Conservation (phyloP, 2,888 invertebrate genomes). For the Sphaerophoria taeniata region DNA sequence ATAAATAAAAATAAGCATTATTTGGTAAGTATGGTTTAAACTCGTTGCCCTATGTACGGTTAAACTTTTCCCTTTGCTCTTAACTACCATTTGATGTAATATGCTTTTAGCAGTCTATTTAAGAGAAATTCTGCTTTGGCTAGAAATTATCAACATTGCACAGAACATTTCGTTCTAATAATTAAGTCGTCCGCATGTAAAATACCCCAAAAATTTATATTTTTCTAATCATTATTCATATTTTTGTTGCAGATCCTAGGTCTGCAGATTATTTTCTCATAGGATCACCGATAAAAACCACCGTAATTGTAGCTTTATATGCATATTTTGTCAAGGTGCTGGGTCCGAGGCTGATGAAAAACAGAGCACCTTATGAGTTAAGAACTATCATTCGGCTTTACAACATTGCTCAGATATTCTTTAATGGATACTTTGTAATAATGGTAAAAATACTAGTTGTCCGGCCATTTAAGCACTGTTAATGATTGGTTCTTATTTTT, state of each 20-base stretch:
- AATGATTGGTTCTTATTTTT: background rate
- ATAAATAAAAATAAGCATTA: no score
- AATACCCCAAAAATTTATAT: background rate
- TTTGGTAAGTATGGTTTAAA: no score
- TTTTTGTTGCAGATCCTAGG: constrained; percentile 84
- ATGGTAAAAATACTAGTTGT: constrained; percentile 82
- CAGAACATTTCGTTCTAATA: no score
- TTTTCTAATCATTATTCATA: no score
- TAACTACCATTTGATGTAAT: no score
- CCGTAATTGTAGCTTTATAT: constrained; percentile 85
- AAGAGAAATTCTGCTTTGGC: no score
- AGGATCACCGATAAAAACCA: constrained; percentile 85
- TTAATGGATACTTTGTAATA: constrained; percentile 84
- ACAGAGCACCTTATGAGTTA: constrained; percentile 86
- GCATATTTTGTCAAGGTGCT: constrained; percentile 87
- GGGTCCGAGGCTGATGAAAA: constrained; percentile 89
- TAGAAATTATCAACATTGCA: no score
- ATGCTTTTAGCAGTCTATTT: no score
- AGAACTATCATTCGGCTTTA: constrained; percentile 86
- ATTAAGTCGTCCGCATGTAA: no score
- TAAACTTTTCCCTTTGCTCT: no score
- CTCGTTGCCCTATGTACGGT: no score
- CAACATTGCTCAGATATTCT: constrained; percentile 87
- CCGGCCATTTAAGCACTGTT: no score
- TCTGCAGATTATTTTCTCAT: constrained; percentile 87